Base-by-base conservation (phyloP, 2,113 vertebrate genomes). In the Anhinga anhinga region DNA sequence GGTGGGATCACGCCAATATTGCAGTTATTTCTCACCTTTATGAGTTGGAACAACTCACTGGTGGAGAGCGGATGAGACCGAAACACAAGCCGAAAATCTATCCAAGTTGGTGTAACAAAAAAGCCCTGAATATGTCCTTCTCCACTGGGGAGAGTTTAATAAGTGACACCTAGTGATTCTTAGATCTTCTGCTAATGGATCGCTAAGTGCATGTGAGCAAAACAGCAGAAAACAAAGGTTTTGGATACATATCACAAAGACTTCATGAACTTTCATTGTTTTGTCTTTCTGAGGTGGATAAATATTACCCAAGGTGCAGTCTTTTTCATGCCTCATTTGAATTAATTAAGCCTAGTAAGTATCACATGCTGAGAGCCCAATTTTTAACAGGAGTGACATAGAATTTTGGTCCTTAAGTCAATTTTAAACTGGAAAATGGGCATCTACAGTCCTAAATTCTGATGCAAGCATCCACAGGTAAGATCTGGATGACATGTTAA, bases 271-370 rank as follows among this genome's bases (percentile, higher is more conserved):
- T 92, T 56, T 30, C 49, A 49, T 26, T 74, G n/a, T 30, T 93
- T 85, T 76, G 36, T 55, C 59, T 81, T 81, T 70, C 82, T 82
- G 50, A 42, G 47, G 61, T 88, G n/a, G 32, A 76, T 83, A 90
- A 92, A 81, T 71, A 87, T 70, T 83, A 92, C 49, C 50, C 38
- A 69, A 94, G 72, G n/a, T 88, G 58, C 34, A 80, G n/a, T 50
- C 76, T 53, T 92, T 73, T 83, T 53, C 86, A 83, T 78, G 81
- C 61, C 50, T 82, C 70, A 84, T 92, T 92, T 86, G 77, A 94
- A 67, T 74, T 83, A 92, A 83, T 95, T 95, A 93, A 90, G 45
- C 38, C 23, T 78, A 91, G 84, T 81, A 47, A 95, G 47, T 71
- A 78, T 55, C 83, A 88, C 76, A 81, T 45, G 58, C 67, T 62